A percentile compares a stretch with the other conserved stretches of the same genome.
Evolutionary conservation across 2,797 vertebrate species (phyloP).

Genomic region (Cirrhinus mrigala): DNA sequence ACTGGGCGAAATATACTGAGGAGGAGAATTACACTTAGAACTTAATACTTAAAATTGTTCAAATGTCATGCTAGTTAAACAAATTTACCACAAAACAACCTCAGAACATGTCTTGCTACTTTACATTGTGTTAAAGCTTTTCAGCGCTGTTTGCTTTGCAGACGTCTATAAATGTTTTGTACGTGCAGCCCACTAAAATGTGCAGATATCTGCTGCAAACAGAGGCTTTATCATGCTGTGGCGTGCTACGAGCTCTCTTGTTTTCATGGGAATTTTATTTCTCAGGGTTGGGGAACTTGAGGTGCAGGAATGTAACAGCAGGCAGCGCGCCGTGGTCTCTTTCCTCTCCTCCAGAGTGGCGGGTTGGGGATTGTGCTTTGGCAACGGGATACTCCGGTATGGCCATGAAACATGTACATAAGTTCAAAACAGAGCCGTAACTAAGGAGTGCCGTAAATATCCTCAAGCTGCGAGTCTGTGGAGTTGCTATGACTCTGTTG

Average conservation of each 20-base stretch:
- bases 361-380: slow-evolving; percentile 54
- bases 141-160: not conserved
- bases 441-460: slow-evolving; percentile 61
- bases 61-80: not conserved
- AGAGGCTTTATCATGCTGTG: slow-evolving; percentile 5
- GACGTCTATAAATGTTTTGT: not conserved
- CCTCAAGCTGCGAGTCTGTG: slow-evolving; percentile 40
- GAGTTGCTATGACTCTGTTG: slow-evolving; percentile 48
- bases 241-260: slow-evolving; percentile 14
- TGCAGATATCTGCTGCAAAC: not conserved
- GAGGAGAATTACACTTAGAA: no score
- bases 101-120: not conserved
- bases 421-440: slow-evolving; percentile 63
- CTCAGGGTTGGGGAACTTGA: slow-evolving; percentile 35
- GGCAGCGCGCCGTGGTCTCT: slow-evolving; percentile 31
- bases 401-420: slow-evolving; percentile 54
- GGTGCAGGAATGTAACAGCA: slow-evolving; percentile 54
- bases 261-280: slow-evolving; percentile 47
- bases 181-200: slow-evolving; percentile 4
- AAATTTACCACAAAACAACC: not conserved
- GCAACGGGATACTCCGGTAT: slow-evolving; percentile 34
- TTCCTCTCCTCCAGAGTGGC: slow-evolving; percentile 30
- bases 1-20: not conserved
- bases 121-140: not conserved
- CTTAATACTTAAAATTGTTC: not conserved